Evolutionary conservation across 2,888 invertebrate genomes (phyloP), one percentile per base, ranked within the genome.

Genomic region (Apamea sordens): DNA sequence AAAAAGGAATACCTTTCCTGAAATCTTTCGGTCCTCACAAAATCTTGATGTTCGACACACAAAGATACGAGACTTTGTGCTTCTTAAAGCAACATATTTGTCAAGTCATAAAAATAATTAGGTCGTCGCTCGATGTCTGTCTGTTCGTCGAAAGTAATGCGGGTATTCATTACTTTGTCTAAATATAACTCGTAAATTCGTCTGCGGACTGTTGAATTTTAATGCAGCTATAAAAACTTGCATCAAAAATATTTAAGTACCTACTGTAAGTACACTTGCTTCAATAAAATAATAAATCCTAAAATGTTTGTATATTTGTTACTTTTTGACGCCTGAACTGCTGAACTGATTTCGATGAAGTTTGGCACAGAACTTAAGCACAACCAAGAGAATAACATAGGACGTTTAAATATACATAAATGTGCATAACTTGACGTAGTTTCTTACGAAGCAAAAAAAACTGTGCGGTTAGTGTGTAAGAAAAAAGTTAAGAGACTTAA

Each of bases 91-190:
- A 76, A 41, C n/a, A 68, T 69, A 53, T 61, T 61, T 70, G n/a
- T 68, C 10, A 28, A 71, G 10, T 65, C 73, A 69, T 75, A 79
- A 77, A 86, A 85, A 76, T 70, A 85, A 85, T 75, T 85, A 44
- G 88, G 81, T 76, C 85, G 47, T 59, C 59, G 68, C 67, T 70
- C 68, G 59, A 56, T 50, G 69, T 74, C 74, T 28, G 73, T 61
- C 65, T 50, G 75, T 65, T 15, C 21, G 72, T 59, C 56, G 72
- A 69, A 76, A 85, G 28, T 65, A 83, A 75, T 69, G 28, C 65
- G 61, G 50, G 68, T 36, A 75, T 84, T 84, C 76, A 87, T 85
- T 87, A 77, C 76, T 76, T 72, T 21, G 69, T 76, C 64, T 73
- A 72, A 85, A 73, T 77, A 80, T 76, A 80, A 61, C 63, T 77